phyloP scores from a whole-genome alignment of 2,888 invertebrate genomes.

The Hemithea aestivaria region DNA sequence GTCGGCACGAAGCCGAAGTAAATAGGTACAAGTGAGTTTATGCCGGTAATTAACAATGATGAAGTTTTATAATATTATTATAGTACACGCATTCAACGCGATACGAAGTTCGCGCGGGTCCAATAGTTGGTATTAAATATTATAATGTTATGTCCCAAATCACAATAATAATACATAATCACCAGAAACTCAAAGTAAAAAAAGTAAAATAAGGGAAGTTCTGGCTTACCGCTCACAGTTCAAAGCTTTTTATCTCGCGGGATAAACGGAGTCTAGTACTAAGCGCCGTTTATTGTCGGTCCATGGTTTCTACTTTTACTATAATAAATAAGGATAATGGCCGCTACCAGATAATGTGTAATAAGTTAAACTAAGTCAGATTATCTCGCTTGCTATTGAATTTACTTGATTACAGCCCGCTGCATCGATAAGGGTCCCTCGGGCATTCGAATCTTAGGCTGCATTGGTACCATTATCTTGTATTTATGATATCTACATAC shows the following conservation, averaged over 20 bases:
- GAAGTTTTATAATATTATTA: no score
- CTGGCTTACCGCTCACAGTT: conserved; percentile 8
- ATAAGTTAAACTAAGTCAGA: conserved; percentile 45
- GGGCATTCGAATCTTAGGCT: conserved; percentile 3
- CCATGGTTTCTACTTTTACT: conserved; percentile 4
- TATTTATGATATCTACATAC: conserved; percentile 1
- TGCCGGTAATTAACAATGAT: no score
- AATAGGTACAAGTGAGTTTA: no score
- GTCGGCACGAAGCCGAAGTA: no score
- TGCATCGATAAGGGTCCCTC: conserved; percentile 1
- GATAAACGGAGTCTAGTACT: no score
- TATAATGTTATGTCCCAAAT: no score
- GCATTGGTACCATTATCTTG: conserved; percentile 3
- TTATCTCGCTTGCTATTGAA: conserved; percentile 28
- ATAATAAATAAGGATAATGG: conserved; percentile 15
- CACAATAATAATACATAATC: no score
- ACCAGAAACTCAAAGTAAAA: no score
- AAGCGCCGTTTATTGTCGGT: conserved; percentile 9
- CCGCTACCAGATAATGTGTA: conserved; percentile 11
- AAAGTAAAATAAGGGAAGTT: no score
- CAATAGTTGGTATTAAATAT: no score
- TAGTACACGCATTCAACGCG: no score
- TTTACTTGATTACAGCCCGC: conserved; percentile 28
- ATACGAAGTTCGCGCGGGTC: no score
- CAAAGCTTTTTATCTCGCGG: conserved; percentile 16